Evolutionary conservation across 2,888 invertebrate species (phyloP), one percentile per base, ranked within the genome.

Genomic region (Atherix ibis): DNA sequence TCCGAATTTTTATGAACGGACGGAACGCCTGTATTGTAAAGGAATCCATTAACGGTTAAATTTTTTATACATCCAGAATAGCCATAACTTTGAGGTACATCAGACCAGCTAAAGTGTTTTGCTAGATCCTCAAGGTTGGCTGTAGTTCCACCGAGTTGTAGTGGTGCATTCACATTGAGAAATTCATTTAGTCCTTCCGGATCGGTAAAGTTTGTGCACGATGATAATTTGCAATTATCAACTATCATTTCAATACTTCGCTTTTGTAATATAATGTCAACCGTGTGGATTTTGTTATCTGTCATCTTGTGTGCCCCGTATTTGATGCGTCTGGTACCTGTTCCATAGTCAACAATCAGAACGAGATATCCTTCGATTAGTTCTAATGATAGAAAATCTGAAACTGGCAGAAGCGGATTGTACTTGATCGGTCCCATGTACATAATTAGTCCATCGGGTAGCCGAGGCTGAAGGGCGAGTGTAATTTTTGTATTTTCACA

Each of bases 61-160:
- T 95, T 92, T 44, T 81, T 75, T 43, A 97, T 76, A 56, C 95
- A 97, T 4, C 97, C 97, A 29, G 71, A 67, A 55, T 89, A 91
- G 38, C 79, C 76, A 40, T 68, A 65, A 31, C 67, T 68, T 10
- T 73, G 75, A 2, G 85, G 84, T 5, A 67, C 63, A 47, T 76
- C 64, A 16, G 68, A 62, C 84, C 87, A 87, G 35, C 73, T 70
- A 36, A 74, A 70, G 18, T 67, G 63, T 1, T 64, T 54, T 1
- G 73, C 72, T 18, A 85, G 54, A 16, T 65, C 56, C n/a, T 64
- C 59, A 31, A 84, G 62, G 49, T 79, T 70, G 32, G 74, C 65
- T 26, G 74, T 70, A 1, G 77, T 67, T 4, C 85, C 85, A 17
- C 85, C 84, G 16, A 97, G 56, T 61, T 94, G 92, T 13, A 94